Conservation (phyloP, 2,888 invertebrate species). For the Agrotis clavis region DNA sequence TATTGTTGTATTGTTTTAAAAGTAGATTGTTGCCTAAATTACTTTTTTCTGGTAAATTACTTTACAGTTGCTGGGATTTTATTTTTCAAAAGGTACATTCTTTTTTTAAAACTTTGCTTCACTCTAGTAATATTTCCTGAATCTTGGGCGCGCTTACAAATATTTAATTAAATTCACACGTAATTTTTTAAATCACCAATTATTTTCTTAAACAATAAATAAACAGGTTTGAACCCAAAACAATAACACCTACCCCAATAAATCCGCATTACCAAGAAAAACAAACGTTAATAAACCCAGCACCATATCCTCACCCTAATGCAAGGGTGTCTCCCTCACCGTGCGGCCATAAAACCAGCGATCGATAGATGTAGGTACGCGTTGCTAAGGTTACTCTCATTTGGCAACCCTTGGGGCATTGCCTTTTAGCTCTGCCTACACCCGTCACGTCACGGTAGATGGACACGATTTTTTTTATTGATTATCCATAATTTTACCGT, state of each 20-base stretch:
- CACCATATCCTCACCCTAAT: slow-evolving; percentile 35
- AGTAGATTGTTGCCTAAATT: background rate
- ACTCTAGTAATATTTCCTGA: no score
- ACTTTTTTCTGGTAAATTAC: background rate
- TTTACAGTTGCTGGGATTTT: background rate
- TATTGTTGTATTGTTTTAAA: background rate
- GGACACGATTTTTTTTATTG: slow-evolving; percentile 38
- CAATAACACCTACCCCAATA: slow-evolving; percentile 4
- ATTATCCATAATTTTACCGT: slow-evolving; percentile 29
- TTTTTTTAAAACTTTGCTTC: no score
- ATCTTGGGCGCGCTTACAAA: no score
- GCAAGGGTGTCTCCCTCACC: slow-evolving; percentile 66
- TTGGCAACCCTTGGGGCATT: slow-evolving; percentile 44
- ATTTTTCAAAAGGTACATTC: no score
- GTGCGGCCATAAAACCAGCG: slow-evolving; percentile 60
- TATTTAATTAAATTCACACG: no score
- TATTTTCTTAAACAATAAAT: background rate
- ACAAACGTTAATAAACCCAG: background rate
- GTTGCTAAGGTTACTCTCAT: slow-evolving; percentile 69
- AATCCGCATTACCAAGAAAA: slow-evolving; percentile 1
- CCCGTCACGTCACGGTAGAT: slow-evolving; percentile 55
- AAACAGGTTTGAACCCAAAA: background rate
- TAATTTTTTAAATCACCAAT: background rate
- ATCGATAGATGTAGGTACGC: slow-evolving; percentile 69
- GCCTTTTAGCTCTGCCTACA: slow-evolving; percentile 26